Conservation (phyloP, 2,113 vertebrate genomes). For the Hemibates koningsi region DNA sequence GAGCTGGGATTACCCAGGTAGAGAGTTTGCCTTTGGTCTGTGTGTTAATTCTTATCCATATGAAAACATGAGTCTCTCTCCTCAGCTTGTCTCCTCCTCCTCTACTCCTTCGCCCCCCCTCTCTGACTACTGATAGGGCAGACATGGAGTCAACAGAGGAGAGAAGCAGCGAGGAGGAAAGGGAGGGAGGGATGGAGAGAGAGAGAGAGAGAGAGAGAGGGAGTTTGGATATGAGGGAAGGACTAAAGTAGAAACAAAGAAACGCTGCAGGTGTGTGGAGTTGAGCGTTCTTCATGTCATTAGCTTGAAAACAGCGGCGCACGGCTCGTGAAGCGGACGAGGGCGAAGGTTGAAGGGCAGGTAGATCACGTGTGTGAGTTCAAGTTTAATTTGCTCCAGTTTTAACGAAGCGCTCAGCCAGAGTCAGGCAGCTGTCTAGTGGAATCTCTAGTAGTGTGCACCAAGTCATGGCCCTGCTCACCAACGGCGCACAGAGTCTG, state of each 20-base stretch:
- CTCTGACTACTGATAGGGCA: constrained; percentile 50
- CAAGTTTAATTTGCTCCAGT: neutral
- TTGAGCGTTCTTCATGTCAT: neutral
- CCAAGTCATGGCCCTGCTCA: constrained; percentile 65
- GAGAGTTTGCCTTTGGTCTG: neutral
- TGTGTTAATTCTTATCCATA: neutral
- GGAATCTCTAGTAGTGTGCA: neutral
- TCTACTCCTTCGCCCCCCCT: constrained; percentile 1
- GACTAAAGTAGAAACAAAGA: constrained; percentile 41
- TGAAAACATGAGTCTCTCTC: neutral
- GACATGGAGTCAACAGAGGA: constrained; percentile 48
- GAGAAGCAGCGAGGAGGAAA: neutral
- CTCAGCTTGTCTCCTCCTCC: constrained; percentile 26
- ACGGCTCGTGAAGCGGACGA: neutral
- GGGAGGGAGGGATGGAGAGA: constrained; percentile 3
- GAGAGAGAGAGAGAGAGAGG: neutral
- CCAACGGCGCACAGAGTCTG: constrained; percentile 25
- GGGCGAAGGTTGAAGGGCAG: neutral
- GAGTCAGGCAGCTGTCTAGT: neutral
- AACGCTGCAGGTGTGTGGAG: constrained; percentile 58
- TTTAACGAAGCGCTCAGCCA: neutral
- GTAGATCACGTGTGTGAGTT: neutral
- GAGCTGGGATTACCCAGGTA: neutral
- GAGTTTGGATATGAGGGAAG: constrained; percentile 21
- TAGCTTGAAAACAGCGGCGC: neutral